These are phyloP conservation scores for Coracopsis vasa DNA, from an alignment of 2,113 vertebrate genomes.

Conservation along the genomic window DNA sequence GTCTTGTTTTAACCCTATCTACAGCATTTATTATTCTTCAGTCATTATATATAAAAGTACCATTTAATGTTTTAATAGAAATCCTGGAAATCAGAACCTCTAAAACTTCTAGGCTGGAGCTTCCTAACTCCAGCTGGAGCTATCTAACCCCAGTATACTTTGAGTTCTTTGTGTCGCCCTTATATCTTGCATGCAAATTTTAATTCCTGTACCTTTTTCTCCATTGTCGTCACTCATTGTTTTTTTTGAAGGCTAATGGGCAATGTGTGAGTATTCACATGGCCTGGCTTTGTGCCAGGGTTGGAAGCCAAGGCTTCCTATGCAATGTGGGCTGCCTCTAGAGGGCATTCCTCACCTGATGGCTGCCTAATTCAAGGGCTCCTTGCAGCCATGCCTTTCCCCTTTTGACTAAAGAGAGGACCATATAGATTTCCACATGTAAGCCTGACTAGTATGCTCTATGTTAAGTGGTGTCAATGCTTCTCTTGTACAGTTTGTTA, in stretches of 20 bases:
- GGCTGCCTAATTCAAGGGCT: neutral
- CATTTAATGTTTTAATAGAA: neutral
- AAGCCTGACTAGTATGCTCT: neutral
- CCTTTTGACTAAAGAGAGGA: neutral
- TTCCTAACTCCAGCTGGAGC: neutral
- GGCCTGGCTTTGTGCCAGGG: neutral
- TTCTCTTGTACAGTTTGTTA: neutral
- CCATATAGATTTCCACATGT: neutral
- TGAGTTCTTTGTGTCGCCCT: neutral
- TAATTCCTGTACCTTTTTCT: neutral
- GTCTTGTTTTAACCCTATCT: neutral
- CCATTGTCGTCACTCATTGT: fast-evolving
- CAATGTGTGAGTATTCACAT: neutral
- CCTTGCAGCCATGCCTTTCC: neutral
- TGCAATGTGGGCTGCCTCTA: neutral
- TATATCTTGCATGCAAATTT: neutral
- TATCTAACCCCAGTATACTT: neutral
- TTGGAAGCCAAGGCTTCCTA: neutral
- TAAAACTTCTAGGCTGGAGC: neutral
- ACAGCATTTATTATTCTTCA: neutral
- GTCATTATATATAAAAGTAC: neutral
- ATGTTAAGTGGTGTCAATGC: neutral
- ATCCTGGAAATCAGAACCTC: neutral
- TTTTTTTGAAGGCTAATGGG: neutral
- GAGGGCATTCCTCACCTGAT: neutral